These are phyloP conservation scores for Pseudomyrmex pallidus DNA, from an alignment of 1,140 invertebrate genomes.

Conservation along the genomic window DNA sequence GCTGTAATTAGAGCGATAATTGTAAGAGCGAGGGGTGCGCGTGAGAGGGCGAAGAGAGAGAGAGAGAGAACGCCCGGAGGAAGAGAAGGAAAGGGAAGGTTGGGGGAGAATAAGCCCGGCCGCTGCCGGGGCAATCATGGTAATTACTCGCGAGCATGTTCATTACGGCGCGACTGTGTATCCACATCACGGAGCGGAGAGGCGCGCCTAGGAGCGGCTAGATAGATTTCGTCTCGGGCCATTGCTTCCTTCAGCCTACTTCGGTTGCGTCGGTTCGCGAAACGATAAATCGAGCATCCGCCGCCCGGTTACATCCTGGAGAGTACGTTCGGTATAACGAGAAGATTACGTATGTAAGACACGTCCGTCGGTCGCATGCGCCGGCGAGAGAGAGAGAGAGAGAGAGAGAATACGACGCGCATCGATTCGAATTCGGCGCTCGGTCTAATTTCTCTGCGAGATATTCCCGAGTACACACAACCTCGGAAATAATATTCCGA, in stretches of 20 bases:
- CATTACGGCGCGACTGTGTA: slow-evolving; percentile 50
- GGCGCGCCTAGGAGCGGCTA: slow-evolving; percentile 69
- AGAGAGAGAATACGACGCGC: too few relatives aligned
- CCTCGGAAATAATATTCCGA: too few relatives aligned
- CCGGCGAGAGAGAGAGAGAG: too few relatives aligned
- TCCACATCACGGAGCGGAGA: slow-evolving; percentile 11
- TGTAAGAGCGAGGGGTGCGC: slow-evolving; percentile 46
- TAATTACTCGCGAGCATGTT: slow-evolving; percentile 72
- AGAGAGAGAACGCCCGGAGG: background rate
- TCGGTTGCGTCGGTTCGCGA: slow-evolving; percentile 14
- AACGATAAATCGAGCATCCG: slow-evolving; percentile 46
- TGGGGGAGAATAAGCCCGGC: slow-evolving; percentile 52
- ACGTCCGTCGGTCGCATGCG: background rate
- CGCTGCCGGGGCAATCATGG: slow-evolving; percentile 67
- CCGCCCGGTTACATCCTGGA: background rate
- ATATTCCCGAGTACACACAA: too few relatives aligned
- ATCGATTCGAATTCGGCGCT: background rate
- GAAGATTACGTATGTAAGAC: slow-evolving; percentile 9
- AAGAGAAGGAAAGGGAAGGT: background rate
- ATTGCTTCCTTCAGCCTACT: slow-evolving; percentile 61
- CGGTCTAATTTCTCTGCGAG: too few relatives aligned
- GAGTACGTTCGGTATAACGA: background rate
- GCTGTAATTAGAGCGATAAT: slow-evolving; percentile 70
- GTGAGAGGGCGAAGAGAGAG: background rate
- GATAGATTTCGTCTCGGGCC: slow-evolving; percentile 67